Conservation (phyloP, 2,113 vertebrate genomes). For the Poecile atricapillus region DNA sequence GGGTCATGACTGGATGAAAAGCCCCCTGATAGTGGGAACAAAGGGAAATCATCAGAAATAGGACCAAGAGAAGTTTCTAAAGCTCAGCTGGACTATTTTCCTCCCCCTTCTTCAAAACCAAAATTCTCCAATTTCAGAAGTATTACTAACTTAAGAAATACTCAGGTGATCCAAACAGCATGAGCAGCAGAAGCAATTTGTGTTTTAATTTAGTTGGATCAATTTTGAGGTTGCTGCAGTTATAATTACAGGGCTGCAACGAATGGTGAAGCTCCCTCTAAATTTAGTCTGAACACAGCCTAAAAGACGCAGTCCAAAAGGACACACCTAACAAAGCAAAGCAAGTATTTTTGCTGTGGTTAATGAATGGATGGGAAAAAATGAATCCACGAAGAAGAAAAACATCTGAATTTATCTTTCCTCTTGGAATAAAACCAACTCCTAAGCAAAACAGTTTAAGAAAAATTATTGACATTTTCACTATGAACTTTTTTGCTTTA, state of each 20-base stretch:
- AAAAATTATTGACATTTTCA: neutral
- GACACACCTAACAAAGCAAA: slow-evolving; percentile 17
- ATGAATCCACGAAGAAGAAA: neutral
- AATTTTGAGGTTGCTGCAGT: neutral
- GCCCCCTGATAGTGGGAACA: neutral
- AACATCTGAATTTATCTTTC: neutral
- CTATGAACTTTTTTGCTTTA: neutral
- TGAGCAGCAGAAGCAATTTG: neutral
- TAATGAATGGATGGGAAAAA: neutral
- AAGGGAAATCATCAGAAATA: neutral
- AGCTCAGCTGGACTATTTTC: neutral
- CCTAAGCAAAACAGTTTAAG: neutral
- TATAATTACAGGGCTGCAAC: neutral
- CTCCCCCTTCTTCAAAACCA: neutral
- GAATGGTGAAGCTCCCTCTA: neutral
- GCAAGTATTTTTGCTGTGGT: neutral
- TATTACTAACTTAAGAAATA: neutral
- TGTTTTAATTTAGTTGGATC: slow-evolving; percentile 27
- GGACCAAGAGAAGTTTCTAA: neutral
- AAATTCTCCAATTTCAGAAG: neutral
- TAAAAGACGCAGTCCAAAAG: neutral
- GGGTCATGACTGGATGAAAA: neutral
- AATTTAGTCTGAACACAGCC: neutral
- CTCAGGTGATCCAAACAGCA: neutral
- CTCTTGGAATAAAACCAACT: neutral